These are phyloP conservation scores for Leucania comma DNA, from an alignment of 2,888 invertebrate species.

Conservation along the genomic window DNA sequence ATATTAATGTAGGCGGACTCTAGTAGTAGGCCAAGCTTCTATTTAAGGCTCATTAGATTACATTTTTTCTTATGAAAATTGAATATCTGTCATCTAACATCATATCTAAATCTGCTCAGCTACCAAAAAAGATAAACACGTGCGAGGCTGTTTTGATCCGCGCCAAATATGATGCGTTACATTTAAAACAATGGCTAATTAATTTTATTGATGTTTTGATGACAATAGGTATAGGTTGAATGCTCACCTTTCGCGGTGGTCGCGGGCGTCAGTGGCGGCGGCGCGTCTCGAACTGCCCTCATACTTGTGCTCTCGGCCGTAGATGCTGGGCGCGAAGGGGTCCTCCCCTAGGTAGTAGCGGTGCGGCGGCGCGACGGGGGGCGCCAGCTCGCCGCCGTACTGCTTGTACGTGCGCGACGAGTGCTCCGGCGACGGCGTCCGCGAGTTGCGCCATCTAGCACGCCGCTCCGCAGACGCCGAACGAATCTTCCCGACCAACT, in stretches of 20 bases:
- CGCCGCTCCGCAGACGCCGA: slow-evolving; percentile 93
- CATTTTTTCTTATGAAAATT: slow-evolving; percentile 69
- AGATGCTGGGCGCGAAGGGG: slow-evolving; percentile 96
- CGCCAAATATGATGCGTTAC: slow-evolving; percentile 47
- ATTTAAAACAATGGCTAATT: slow-evolving; percentile 48
- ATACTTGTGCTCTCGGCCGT: slow-evolving; percentile 96
- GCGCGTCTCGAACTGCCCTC: slow-evolving; percentile 91
- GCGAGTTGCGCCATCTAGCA: slow-evolving; percentile 91
- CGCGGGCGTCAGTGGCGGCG: slow-evolving; percentile 84
- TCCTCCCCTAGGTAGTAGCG: slow-evolving; percentile 96
- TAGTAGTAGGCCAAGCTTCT: slow-evolving; percentile 82
- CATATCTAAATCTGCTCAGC: slow-evolving; percentile 50
- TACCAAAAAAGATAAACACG: slow-evolving; percentile 41
- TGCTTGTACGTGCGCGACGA: slow-evolving; percentile 88
- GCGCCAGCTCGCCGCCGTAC: slow-evolving; percentile 88
- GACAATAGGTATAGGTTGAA: slow-evolving; percentile 49
- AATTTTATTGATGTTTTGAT: slow-evolving; percentile 47
- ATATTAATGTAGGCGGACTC: slow-evolving; percentile 78
- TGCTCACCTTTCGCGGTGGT: slow-evolving; percentile 88
- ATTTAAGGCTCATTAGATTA: slow-evolving; percentile 80
- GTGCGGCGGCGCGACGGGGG: slow-evolving; percentile 91
- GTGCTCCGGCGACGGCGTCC: slow-evolving; percentile 91
- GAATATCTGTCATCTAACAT: slow-evolving; percentile 60
- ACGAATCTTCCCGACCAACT: slow-evolving; percentile 95
- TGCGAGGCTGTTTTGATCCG: slow-evolving; percentile 23